Evolutionary conservation across 2,797 vertebrate species (phyloP), one percentile per base, ranked within the genome.

Genomic region (Notolepis coatsorum): DNA sequence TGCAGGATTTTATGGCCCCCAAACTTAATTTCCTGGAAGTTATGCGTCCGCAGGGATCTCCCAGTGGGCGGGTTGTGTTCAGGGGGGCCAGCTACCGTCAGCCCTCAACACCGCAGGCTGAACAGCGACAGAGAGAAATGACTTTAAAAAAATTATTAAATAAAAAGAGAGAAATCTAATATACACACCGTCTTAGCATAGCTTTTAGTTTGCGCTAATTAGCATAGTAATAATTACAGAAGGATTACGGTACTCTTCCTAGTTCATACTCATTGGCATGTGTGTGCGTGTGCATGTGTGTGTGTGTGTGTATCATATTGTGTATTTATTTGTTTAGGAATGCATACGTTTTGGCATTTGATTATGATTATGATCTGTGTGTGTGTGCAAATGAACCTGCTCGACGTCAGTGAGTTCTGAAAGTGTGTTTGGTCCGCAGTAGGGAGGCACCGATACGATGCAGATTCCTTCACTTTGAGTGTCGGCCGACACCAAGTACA

Each of bases 21-120:
- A 61, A 67, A 83, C 58, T 70, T 84, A 64, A 86, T 85, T 85
- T 82, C 54, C 65, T 73, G 61, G 76, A 73, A 65, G 27, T 51
- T 73, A 76, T 68, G 75, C 0, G 61, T 46, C 41, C n/a, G 6
- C 57, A 4, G 5, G 49, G 61, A n/a, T 42, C 41, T 59, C 65
- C 51, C 13, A 0, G 21, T n/a, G n/a, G n/a, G n/a, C n/a, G n/a
- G 20, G 53, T 42, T 58, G 25, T 6, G 59, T 31, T 60, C 55
- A 17, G 55, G 75, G 52, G 61, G 71, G 73, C 79, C 84, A 2
- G 28, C 46, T 59, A 57, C 20, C 15, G 46, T 1, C n/a, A n/a
- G 4, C 35, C 58, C 68, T 68, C 1, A 0, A n/a, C n/a, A n/a
- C n/a, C n/a, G n/a, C n/a, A n/a, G n/a, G n/a, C n/a, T n/a, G n/a